Evolutionary conservation across 2,888 invertebrate genomes (phyloP).

Genomic region (Eueremaeus valkanovi): DNA sequence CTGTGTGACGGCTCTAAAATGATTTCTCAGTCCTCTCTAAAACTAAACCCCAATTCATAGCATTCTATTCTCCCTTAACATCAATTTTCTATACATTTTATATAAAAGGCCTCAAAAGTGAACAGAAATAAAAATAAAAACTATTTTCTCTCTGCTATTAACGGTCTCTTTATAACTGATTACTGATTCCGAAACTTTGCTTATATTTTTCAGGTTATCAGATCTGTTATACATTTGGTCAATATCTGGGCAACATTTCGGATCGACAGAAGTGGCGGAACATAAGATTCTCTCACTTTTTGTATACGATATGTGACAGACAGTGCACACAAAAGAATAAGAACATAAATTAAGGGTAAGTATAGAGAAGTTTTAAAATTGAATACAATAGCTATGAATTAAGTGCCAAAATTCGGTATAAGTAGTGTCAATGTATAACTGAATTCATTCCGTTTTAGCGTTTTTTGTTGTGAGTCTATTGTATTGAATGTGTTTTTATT

Average conservation of each 20-base stretch:
- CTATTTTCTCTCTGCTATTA: neutral
- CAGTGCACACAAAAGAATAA: neutral
- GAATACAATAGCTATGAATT: constrained; percentile 3
- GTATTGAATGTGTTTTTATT: neutral
- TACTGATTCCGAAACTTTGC: neutral
- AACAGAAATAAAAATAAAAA: constrained; percentile 13
- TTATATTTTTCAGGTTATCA: constrained; percentile 1
- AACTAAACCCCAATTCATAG: neutral
- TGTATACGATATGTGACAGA: neutral
- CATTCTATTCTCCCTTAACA: neutral
- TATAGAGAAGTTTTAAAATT: neutral
- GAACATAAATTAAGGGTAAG: constrained; percentile 7
- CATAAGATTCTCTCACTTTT: neutral
- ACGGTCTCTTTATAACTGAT: neutral
- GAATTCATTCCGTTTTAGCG: neutral
- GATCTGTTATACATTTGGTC: constrained; percentile 7
- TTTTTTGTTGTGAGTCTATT: neutral
- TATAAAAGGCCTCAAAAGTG: neutral
- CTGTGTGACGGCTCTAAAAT: neutral
- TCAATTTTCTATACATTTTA: neutral
- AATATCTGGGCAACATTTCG: neutral
- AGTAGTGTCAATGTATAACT: too few species aligned
- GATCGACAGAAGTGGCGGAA: neutral
- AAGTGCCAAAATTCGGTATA: constrained; percentile 1
- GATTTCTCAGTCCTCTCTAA: too few species aligned